Evolutionary conservation across 2,797 vertebrate species (phyloP).

Genomic region (Pteropus rufus): DNA sequence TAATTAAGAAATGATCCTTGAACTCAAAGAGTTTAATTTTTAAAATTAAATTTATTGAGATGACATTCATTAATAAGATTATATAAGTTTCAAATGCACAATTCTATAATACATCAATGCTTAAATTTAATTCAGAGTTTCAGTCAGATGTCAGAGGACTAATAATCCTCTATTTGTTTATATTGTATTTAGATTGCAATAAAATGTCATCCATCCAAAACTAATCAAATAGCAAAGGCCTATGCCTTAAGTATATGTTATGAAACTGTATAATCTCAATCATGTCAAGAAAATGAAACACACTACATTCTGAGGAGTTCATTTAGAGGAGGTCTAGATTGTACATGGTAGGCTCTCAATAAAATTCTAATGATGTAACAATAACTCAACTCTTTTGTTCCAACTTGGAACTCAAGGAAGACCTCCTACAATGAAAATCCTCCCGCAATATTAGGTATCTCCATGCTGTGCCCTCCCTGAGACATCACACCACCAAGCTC

Average conservation of each 20-base stretch:
- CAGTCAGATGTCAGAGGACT: not conserved
- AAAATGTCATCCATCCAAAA: not conserved
- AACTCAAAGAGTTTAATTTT: not conserved
- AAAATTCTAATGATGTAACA: not conserved
- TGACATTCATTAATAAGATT: not conserved
- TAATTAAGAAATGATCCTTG: not conserved
- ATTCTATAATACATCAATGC: not conserved
- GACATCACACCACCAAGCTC: fast-evolving
- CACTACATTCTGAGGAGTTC: not conserved
- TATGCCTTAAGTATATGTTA: not conserved
- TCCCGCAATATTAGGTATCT: not conserved
- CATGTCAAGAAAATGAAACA: not conserved
- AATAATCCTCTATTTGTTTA: not conserved
- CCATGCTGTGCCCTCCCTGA: not conserved
- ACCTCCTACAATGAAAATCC: not conserved
- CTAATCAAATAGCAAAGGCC: not conserved
- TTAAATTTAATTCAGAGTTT: constrained; percentile 17
- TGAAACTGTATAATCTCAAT: not conserved
- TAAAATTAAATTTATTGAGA: not conserved
- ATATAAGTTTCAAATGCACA: not conserved
- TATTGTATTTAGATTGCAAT: not conserved
- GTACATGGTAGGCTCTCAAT: not conserved
- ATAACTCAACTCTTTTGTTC: not conserved
- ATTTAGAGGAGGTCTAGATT: not conserved
- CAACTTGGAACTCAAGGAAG: not conserved